Base-by-base conservation (phyloP, 2,797 vertebrate species). In the Eleutherodactylus coqui region DNA sequence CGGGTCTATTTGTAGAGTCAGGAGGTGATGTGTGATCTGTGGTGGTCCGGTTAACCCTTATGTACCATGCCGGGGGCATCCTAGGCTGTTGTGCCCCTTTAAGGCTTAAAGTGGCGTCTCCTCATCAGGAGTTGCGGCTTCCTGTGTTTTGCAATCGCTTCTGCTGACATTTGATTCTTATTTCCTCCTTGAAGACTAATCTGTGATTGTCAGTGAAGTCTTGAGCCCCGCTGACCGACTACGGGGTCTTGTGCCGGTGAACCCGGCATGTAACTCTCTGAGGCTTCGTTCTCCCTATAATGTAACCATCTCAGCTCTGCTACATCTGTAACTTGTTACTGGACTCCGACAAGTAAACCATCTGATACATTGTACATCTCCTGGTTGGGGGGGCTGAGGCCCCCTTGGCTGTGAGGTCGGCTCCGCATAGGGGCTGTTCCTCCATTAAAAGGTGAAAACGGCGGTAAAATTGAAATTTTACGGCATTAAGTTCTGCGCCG, bases 111-210 rank as follows among this genome's bases (percentile, higher is more conserved):
- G 64, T 27, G 47, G 29, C 47, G 19, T 32, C n/a, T 41, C 32
- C 4, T 38, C 17, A 34, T 86, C 76, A 85, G 67, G 67, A 73
- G 84, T 73, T 69, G 2, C 21, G 0, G 51, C 75, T 79, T 67
- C 47, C 73, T 77, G 85, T 47, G 27, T 83, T 83, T 83, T 51
- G 75, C 67, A 87, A 87, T 75, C 27, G 29, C 2, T 8, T 51
- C 21, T 43, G 67, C 69, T 64, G 43, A 81, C 69, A 47, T 49
- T 24, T 64, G 34, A 34, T 80, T 72, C 36, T 58, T 4, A 27
- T 62, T 75, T 60, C 27, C 72, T 76, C 34, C 36, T 5, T 27
- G 17, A 10, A 6, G 29, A 16, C 32, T 73, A 3, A 19, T 83
- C 41, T 55, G 47, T 73, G 32, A 38, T 75, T 2, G 70, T 73